Base-by-base conservation (phyloP, 2,888 invertebrate genomes). In the Catonia carolina region DNA sequence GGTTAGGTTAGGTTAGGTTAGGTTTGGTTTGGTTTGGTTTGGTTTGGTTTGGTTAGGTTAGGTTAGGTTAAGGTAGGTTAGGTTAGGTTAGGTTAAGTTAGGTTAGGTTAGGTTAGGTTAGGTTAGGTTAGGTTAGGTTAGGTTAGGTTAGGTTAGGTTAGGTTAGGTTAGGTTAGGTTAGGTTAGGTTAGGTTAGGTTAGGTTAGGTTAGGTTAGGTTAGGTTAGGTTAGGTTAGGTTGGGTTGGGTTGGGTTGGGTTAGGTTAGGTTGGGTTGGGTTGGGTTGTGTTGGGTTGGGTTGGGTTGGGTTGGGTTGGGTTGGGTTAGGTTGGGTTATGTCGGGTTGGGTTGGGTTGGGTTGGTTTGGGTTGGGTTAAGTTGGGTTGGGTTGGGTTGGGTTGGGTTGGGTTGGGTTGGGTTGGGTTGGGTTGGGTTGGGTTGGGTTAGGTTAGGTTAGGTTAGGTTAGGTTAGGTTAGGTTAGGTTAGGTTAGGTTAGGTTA, bases 181-280 rank as follows among this genome's bases (percentile, higher is more conserved):
- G 27, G 36, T 23, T 53, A 42, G 31, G 55, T 36, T 49, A 56
- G 50, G 56, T 53, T 60, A 53, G 50, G 60, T 47, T 52, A 53
- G 42, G 56, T 56, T 56, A 57, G 27, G 56, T 53, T 53, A 57
- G 50, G 60, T 47, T 60, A 54, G 49, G 55, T 55, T 31, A 12
- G 17, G 33, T n/a, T n/a, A n/a, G n/a, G n/a, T n/a, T n/a, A n/a
- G n/a, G n/a, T n/a, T n/a, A n/a, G 12, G 18, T 10, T 27, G 31
- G 18, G 56, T 22, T 50, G 53, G 49, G 53, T 56, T 53, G 56
- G 49, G 56, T 53, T 52, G 48, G 49, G 56, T 56, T 56, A 57
- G 35, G 60, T 53, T 53, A 57, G 53, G 60, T 47, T 60, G 56
- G 41, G 55, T 55, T 59, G 55, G 42, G 59, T 51, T 55, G 50